Base-by-base conservation (phyloP, 2,888 invertebrate species). In the Geotrupes spiniger region DNA sequence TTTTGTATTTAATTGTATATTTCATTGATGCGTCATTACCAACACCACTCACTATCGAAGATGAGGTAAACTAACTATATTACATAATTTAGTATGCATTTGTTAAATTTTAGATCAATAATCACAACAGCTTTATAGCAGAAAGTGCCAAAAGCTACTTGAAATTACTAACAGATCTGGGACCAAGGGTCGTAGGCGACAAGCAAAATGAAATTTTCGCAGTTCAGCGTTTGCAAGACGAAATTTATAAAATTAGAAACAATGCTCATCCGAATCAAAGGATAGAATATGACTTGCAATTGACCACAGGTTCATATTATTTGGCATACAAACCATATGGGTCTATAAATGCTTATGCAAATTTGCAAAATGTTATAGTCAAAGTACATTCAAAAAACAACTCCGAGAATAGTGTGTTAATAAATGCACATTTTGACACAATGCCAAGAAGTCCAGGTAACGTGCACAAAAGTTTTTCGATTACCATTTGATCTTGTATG, bases 341-440 rank as follows among this genome's bases (percentile, higher is more conserved):
- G 36, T 85, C 90, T 80, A 89, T 87, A 42, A 87, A 87, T 72
- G 82, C 85, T 58, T 95, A 96, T 73, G 80, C 83, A 59, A 87
- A 87, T 73, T 84, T 89, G 58, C 85, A 85, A 69, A 92, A 89
- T 75, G 81, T 94, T 58, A 77, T 91, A 56, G 91, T 86, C 33
- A 83, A 81, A 69, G 70, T 90, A 39, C 79, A 83, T 51, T 81
- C 85, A 2, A 63, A 66, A 25, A 63, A 70, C 51, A 69, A 72
- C 33, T 69, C 76, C 2, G 76, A 68, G 63, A 48, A 64, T 52
- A 69, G 77, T 53, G 74, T 95, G 52, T 77, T 95, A 62, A 74
- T 96, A 60, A 96, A 95, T 75, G 91, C 93, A 65, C 96, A 96
- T 76, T 92, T 85, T 75, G 95, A 95, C 76, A 84, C 89, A 42